Conservation (phyloP, 2,113 vertebrate species). For the Dissostichus mawsoni region DNA sequence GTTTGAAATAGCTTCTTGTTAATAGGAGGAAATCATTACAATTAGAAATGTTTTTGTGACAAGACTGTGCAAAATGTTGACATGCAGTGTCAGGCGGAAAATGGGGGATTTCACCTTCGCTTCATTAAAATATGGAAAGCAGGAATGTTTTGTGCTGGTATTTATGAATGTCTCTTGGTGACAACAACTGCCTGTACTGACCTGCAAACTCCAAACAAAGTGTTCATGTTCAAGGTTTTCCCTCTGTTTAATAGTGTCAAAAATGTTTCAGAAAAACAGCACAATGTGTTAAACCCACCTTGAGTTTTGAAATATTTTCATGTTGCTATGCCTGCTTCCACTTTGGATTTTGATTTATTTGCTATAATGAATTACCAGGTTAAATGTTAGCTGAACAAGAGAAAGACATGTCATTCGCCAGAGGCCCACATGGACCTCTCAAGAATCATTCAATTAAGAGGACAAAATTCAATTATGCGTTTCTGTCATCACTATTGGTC, state of each 20-base stretch:
- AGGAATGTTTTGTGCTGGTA: slow-evolving; percentile 5
- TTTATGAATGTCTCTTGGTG: slow-evolving; percentile 33
- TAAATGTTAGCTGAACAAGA: slow-evolving; percentile 9
- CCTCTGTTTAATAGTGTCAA: neutral
- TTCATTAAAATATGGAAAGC: slow-evolving; percentile 27
- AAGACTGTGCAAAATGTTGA: slow-evolving; percentile 29
- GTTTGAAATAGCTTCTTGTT: slow-evolving; percentile 33
- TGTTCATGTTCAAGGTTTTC: slow-evolving; percentile 36
- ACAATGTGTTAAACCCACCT: too few relatives aligned
- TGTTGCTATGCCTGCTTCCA: neutral
- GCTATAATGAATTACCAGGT: neutral
- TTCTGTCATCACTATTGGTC: slow-evolving; percentile 37
- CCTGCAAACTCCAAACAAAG: slow-evolving; percentile 8
- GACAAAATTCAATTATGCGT: slow-evolving; percentile 42
- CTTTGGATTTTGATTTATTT: slow-evolving; percentile 6
- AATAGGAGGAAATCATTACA: slow-evolving; percentile 39
- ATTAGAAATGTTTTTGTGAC: slow-evolving; percentile 37
- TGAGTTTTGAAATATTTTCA: too few relatives aligned
- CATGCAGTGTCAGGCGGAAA: slow-evolving; percentile 10
- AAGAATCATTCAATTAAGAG: neutral
- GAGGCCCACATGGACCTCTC: neutral
- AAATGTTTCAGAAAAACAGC: too few relatives aligned
- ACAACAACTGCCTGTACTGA: slow-evolving; percentile 32
- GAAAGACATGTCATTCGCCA: neutral
- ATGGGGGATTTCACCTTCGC: slow-evolving; percentile 3